phyloP scores from a whole-genome alignment of 2,113 vertebrate genomes.

The Anseranas semipalmata region DNA sequence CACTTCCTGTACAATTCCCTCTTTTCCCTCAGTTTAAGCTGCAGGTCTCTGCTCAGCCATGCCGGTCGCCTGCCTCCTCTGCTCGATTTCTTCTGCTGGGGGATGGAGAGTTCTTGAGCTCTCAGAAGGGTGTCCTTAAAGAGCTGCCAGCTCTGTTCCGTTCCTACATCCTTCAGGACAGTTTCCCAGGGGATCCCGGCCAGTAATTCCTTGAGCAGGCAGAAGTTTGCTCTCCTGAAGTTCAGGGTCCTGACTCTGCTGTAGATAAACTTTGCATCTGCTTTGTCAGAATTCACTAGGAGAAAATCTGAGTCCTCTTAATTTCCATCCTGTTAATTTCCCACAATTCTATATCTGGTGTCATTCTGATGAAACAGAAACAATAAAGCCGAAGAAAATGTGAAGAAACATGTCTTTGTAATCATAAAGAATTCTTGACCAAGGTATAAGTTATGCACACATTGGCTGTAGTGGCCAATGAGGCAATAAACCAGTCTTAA shows the following conservation, averaged over 20 bases:
- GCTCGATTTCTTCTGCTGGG: too few species aligned
- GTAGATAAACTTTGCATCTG: neutral
- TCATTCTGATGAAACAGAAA: neutral
- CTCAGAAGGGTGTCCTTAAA: neutral
- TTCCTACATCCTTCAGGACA: too few species aligned
- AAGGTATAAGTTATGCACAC: neutral
- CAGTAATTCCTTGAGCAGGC: neutral
- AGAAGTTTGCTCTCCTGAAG: neutral
- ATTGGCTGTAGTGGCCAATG: neutral
- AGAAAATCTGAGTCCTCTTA: neutral
- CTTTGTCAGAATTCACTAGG: neutral
- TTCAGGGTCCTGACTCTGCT: neutral
- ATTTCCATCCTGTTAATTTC: neutral
- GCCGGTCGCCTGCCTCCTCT: too few species aligned
- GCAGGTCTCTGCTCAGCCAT: neutral
- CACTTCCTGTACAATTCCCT: too few species aligned
- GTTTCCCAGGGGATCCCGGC: too few species aligned
- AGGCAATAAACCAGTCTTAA: neutral
- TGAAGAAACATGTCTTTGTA: neutral
- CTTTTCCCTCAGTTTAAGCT: too few species aligned
- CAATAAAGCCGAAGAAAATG: neutral
- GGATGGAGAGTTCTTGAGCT: neutral
- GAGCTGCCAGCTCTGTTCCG: neutral
- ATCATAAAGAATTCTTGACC: neutral
- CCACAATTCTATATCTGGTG: neutral